Evolutionary conservation across 2,113 vertebrate species (phyloP), one percentile per base, ranked within the genome.

Genomic region (Mohoua ochrocephala): DNA sequence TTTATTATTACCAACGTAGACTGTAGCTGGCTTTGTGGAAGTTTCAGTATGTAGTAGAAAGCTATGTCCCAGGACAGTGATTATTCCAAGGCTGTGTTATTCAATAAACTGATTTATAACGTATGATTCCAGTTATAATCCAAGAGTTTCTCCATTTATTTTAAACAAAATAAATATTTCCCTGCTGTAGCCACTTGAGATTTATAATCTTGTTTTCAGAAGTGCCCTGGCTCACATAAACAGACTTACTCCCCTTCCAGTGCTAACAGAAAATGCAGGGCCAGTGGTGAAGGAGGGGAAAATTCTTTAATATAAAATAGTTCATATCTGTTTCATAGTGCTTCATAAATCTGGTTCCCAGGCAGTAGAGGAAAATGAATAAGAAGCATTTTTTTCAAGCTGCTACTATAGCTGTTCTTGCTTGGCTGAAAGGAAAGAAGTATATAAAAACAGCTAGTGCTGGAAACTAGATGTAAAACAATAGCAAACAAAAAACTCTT

Each of bases 141-240:
- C 60, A 94, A 86, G 91, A 81, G 76, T 95, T 97, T 91, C 94
- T 96, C 88, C 92, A 95, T 97, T 97, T 87, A 87, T 96, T 95
- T 97, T 95, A 94, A 97, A 90, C 74, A 92, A 92, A 97, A 94
- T 96, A 95, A 97, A 90, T 92, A 91, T 88, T 97, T 96, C 92
- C 93, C 60, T 88, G 61, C 68, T 96, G 52, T 84, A 97, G 52
- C 74, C 89, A 87, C 77, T 89, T 96, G 95, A 94, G 86, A 93
- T 91, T 96, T 96, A 95, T 97, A 96, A 96, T 96, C 93, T 92
- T 93, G 75, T 96, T 96, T 97, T 92, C 83, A 94, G 69, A 41
- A 95, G 47, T 86, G 81, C 53, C 85, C 80, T 74, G 76, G 39
- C 70, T 96, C 85, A 67, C 69, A 84, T 74, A 96, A 95, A 84